Conservation (phyloP, 2,888 invertebrate genomes). For the Nomada ruficornis region DNA sequence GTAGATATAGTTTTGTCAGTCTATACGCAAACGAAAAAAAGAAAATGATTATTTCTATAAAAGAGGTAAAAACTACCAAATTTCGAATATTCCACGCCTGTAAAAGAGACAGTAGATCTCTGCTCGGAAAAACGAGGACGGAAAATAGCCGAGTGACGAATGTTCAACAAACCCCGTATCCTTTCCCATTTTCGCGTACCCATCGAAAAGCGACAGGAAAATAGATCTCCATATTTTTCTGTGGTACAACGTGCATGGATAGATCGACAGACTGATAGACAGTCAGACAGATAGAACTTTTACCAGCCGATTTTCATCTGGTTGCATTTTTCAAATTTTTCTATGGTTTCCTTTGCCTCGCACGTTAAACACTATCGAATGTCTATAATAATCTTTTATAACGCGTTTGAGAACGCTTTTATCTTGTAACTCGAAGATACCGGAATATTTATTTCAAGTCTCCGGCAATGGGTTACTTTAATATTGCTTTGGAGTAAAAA, state of each 20-base stretch:
- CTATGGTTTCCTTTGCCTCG: background rate
- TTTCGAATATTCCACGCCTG: constrained; percentile 21
- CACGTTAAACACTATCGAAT: background rate
- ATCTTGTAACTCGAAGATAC: constrained; percentile 2
- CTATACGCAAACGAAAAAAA: background rate
- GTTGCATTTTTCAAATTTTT: constrained; percentile 24
- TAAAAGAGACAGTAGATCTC: constrained; percentile 25
- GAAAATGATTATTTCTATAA: background rate
- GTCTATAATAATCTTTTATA: background rate
- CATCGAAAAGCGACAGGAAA: constrained; percentile 57
- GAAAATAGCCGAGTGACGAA: constrained; percentile 31
- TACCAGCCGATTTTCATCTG: constrained; percentile 62
- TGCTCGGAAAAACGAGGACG: constrained; percentile 20
- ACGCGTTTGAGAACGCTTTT: background rate
- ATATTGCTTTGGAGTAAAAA: too few species aligned
- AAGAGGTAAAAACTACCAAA: background rate
- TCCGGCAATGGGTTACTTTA: too few species aligned
- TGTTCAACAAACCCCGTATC: constrained; percentile 44
- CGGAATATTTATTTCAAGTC: background rate
- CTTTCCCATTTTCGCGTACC: constrained; percentile 64
- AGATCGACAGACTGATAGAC: constrained; percentile 68
- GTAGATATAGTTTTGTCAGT: background rate
- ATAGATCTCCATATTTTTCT: constrained; percentile 68
- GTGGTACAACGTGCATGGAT: constrained; percentile 58
- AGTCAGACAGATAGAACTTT: constrained; percentile 60